Evolutionary conservation across 2,888 invertebrate genomes (phyloP), one percentile per base, ranked within the genome.

Genomic region (Oxytorus armatus): DNA sequence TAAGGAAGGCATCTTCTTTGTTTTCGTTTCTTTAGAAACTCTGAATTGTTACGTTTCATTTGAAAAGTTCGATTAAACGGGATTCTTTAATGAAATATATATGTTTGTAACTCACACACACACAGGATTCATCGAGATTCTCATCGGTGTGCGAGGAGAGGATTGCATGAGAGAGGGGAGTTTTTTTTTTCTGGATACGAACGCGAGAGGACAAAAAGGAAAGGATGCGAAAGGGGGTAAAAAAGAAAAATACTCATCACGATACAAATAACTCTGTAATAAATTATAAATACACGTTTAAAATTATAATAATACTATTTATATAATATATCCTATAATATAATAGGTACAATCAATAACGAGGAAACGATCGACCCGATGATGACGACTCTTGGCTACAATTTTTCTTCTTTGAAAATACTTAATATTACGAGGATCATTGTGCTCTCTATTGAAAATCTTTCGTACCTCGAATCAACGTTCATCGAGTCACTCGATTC

Each of bases 241-340:
- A 51, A 44, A 77, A 23, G 11, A 53, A 61, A 75, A 53, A 69
- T 47, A 59, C 49, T 69, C 63, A 25, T 77, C 73, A 73, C 55
- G 44, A 69, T 73, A 65, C 74, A 81, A 73, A 68, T 81, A 79
- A 77, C 74, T 77, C 74, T 79, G 79, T 79, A 79, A 82, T 82
- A 79, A 82, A 83, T 83, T 81, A 83, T 83, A 77, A 83, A 83
- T 83, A 77, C 79, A 75, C 69, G 73, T 74, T 83, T 79, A 65
- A 77, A 77, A 79, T 73, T 76, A 78, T 73, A 69, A 76, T 79
- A 79, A 63, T 79, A 69, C 25, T 42, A 51, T 66, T 51, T 61
- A 42, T 61, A 61, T 61, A 36, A 23, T 69, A 65, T 68, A 74
- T 74, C 63, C 42, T 72, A 82, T 39, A 47, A 69, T 53, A 16